A percentile compares a stretch with the other conserved stretches of the same genome.
These are phyloP conservation scores for Plumapathes pennacea DNA, from an alignment of 92 coral and sea anemone genomes.

Conservation along the genomic window DNA sequence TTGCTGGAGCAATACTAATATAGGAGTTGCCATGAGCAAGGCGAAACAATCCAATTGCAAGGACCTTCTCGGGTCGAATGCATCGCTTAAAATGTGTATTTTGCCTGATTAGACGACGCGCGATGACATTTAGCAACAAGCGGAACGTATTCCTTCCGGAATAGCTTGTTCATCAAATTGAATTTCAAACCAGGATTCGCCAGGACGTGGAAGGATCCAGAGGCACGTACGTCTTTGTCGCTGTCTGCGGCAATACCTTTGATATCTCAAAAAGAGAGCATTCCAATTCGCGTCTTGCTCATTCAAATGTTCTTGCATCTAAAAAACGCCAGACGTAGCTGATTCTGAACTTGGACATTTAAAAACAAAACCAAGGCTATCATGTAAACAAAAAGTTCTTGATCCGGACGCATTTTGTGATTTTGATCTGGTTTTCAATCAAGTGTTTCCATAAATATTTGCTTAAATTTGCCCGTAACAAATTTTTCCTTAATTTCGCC, in stretches of 20 bases:
- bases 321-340: too few species aligned
- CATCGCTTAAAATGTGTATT: slow-evolving; percentile 28
- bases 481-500: too few species aligned
- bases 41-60: slow-evolving; percentile 44
- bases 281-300: too few species aligned
- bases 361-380: too few species aligned
- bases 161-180: slow-evolving; percentile 40
- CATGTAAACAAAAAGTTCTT: too few species aligned
- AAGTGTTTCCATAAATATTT: too few species aligned
- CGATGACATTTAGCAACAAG: slow-evolving; percentile 41
- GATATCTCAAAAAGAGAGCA: too few species aligned
- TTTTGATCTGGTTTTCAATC: too few species aligned
- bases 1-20: slow-evolving; percentile 26
- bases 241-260: slow-evolving; percentile 40
- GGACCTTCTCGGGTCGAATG: slow-evolving; percentile 45
- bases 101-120: slow-evolving; percentile 42
- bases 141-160: slow-evolving; percentile 43
- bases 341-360: too few species aligned
- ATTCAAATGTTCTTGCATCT: too few species aligned
- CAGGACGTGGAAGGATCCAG: slow-evolving; percentile 38
- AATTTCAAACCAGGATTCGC: slow-evolving; percentile 48
- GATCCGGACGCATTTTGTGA: too few species aligned
- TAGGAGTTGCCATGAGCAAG: slow-evolving; percentile 47
- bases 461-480: too few species aligned
- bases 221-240: slow-evolving; percentile 25